Evolutionary conservation across 23 tunicate species (phyloP), one percentile per base, ranked within the genome.

Genomic region (Aplidium turbinatum): DNA sequence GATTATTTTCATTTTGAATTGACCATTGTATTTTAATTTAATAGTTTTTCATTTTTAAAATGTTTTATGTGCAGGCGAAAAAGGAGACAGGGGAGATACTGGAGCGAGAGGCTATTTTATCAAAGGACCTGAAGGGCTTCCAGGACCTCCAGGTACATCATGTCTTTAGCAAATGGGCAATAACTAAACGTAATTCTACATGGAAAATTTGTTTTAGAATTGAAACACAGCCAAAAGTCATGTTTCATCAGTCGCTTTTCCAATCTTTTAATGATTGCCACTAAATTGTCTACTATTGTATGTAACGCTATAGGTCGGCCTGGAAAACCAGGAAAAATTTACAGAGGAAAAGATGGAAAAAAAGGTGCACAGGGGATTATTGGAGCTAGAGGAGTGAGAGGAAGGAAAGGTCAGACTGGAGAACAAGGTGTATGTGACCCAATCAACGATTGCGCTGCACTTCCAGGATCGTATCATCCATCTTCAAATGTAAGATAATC

Each of bases 331-430:
- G 72, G 72, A 36, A 65, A 65, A 36, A 3, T 21, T 6, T 65
- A 19, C 22, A 26, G 31, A 35, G 50, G 50, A 35, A n/a, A 23
- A 36, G 25, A 38, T 21, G 72, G 50, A 5, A 65, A 36, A 26
- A 65, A 65, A 38, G 72, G 72, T 11, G 22, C 11, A n/a, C 72
- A 65, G 27, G 72, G 50, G 5, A 2, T 65, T 18, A 21, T 65
- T 36, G 72, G 72, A 35, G 72, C 48, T 9, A 36, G 72, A 65
- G 72, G 72, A 11, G 27, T 30, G 3, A 36, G 72, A 65, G 72
- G 72, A 19, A 38, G 38, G 18, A 27, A 36, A 65, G 72, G 72
- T 36, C 19, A 7, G 2, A 7, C 23, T 18, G 72, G 72, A 11
- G 3, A 5, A 11, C 21, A 28, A 65, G 72, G 48, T 3, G 50